Evolutionary conservation across 2,113 vertebrate genomes (phyloP), one percentile per base, ranked within the genome.

Genomic region (Furnarius figulus): DNA sequence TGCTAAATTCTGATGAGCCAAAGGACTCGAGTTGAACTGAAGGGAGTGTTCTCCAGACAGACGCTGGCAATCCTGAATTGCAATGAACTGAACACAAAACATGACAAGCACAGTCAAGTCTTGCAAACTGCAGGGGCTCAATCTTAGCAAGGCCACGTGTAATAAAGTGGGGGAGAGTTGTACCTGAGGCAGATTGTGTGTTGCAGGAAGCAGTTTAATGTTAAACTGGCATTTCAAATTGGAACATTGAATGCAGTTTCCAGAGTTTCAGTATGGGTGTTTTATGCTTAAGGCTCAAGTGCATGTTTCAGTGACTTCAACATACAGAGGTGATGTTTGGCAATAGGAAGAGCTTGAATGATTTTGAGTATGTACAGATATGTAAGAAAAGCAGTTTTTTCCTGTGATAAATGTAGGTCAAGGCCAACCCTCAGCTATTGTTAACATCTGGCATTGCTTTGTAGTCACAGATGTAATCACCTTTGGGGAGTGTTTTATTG

Each of bases 31-130:
- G 42, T 9, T 40, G 66, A 59, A 6, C 6, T 10, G 47, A 31
- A 72, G 50, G 47, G 30, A 33, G 0, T 5, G 3, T 76, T 85
- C 33, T 67, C 18, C 37, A n/a, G 85, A 6, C 30, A 56, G 42
- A 39, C 0, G 0, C 11, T 55, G n/a, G 9, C 19, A 46, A 14
- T n/a, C 20, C 23, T 17, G 7, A 53, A 14, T 40, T 35, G 80
- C 2, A 1, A 9, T 5, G 58, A 33, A 4, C 37, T 35, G 37
- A 81, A 23, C 19, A 23, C 40, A 44, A 42, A 70, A 20, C 28
- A 9, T 3, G 21, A 35, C 14, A 39, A 37, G 22, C 21, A 17
- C 4, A 25, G 27, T 70, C 56, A 74, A 18, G 13, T n/a, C 40
- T 56, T 68, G n/a, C 12, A 44, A 12, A 20, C 46, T 78, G 47